A percentile compares a stretch with the other conserved stretches of the same genome.
Conservation (phyloP, 2,888 invertebrate species). For the Ormyrus rosae region DNA sequence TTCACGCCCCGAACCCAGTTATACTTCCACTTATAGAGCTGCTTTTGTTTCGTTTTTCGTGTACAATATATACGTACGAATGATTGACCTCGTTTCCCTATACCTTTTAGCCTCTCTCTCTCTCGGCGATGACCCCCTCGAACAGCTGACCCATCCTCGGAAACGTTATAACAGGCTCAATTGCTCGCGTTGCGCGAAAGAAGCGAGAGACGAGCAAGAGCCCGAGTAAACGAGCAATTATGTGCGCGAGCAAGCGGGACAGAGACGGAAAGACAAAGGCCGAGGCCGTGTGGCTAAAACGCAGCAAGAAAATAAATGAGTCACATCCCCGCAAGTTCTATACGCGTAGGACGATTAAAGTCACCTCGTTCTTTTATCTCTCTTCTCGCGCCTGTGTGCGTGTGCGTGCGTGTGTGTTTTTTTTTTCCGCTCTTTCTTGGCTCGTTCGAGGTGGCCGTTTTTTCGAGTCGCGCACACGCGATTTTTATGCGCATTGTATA, state of each 20-base stretch:
- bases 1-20: constrained; percentile 4
- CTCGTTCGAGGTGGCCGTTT: neutral
- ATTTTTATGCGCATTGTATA: neutral
- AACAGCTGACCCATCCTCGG: constrained; percentile 42
- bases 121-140: constrained; percentile 6
- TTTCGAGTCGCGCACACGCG: neutral
- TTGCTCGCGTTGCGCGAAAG: constrained; percentile 60
- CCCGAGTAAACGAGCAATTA: constrained; percentile 61
- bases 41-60: neutral
- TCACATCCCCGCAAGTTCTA: constrained; percentile 42
- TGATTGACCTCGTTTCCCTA: constrained; percentile 42
- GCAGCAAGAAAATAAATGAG: constrained; percentile 56
- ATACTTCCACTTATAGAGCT: neutral
- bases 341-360: constrained; percentile 44
- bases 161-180: constrained; percentile 59
- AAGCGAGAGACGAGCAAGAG: constrained; percentile 57
- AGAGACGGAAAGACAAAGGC: constrained; percentile 40
- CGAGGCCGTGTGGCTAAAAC: constrained; percentile 56
- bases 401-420: neutral
- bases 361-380: constrained; percentile 37
- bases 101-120: constrained; percentile 29
- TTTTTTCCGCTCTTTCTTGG: neutral
- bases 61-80: neutral
- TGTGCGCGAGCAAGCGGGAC: constrained; percentile 10
- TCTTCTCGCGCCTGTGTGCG: neutral